Percentiles rank a stretch among this genome's conserved stretches.
These are phyloP conservation scores for Acronicta alni DNA, from an alignment of 2,888 invertebrate genomes.

Conservation along the genomic window DNA sequence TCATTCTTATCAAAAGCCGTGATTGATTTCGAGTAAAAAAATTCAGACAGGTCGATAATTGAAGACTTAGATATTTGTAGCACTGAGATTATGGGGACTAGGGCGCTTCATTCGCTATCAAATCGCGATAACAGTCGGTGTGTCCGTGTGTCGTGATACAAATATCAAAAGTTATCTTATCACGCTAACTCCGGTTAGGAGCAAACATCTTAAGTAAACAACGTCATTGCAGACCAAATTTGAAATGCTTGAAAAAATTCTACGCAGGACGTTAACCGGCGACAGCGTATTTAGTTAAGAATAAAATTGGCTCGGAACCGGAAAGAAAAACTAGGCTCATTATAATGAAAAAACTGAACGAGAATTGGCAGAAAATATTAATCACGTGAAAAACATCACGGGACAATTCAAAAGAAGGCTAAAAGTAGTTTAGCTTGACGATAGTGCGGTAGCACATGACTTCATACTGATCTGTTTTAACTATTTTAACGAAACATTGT, in stretches of 20 bases:
- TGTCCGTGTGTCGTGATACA: conserved; percentile 69
- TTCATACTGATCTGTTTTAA: conserved; percentile 17
- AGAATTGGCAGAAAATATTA: conserved; percentile 61
- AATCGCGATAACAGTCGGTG: conserved; percentile 68
- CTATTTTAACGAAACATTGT: conserved; percentile 17
- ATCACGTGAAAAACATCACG: conserved; percentile 55
- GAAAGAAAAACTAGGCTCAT: conserved; percentile 50
- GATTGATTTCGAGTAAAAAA: conserved; percentile 72
- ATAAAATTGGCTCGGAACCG: conserved; percentile 61
- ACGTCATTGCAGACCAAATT: conserved; percentile 55
- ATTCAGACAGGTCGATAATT: conserved; percentile 64
- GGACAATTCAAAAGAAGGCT: conserved; percentile 34
- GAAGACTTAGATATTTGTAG: conserved; percentile 70
- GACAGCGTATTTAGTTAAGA: conserved; percentile 45
- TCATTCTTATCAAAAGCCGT: conserved; percentile 72
- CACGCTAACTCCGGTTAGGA: conserved; percentile 68
- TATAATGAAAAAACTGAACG: conserved; percentile 46
- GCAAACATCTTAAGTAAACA: conserved; percentile 78
- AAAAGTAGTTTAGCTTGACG: conserved; percentile 37
- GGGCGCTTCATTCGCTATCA: conserved; percentile 71
- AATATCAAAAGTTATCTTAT: conserved; percentile 83
- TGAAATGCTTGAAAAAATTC: conserved; percentile 46
- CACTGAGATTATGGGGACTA: conserved; percentile 70
- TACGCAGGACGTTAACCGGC: conserved; percentile 61
- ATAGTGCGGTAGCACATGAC: conserved; percentile 31